Conservation (phyloP, 1,140 invertebrate species). For the Drosophila saltans region DNA sequence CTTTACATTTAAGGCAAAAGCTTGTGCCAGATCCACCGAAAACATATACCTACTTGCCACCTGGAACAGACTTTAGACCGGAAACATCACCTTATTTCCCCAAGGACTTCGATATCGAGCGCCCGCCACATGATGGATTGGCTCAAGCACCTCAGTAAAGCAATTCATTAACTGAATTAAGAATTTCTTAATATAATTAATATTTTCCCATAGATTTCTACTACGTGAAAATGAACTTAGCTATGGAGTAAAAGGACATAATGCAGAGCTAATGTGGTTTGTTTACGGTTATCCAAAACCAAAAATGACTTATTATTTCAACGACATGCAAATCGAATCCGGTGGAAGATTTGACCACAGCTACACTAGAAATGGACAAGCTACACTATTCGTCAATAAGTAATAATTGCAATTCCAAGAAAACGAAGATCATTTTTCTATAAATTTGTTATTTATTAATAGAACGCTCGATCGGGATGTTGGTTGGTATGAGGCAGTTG, state of each 20-base stretch:
- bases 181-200: not conserved
- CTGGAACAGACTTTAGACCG: conserved; percentile 93
- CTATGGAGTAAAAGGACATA: conserved; percentile 95
- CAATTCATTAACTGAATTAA: not conserved
- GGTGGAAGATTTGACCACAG: conserved; percentile 92
- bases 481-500: conserved; percentile 96
- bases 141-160: conserved; percentile 88
- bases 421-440: too few species aligned
- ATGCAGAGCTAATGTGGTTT: conserved; percentile 94
- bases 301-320: conserved; percentile 94
- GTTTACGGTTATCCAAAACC: conserved; percentile 97
- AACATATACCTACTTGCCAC: conserved; percentile 90
- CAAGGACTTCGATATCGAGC: conserved; percentile 94
- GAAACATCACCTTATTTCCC: conserved; percentile 95
- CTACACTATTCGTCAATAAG: conserved; percentile 93
- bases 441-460: not conserved
- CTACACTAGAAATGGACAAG: conserved; percentile 94
- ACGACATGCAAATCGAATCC: conserved; percentile 91
- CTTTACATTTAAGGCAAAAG: conserved; percentile 85
- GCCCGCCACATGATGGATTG: conserved; percentile 92
- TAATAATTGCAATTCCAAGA: conserved; percentile 49
- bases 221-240: conserved; percentile 92
- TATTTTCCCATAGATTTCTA: conserved; percentile 86
- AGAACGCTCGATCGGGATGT: conserved; percentile 95
- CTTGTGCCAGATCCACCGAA: conserved; percentile 91